Base-by-base conservation (phyloP, 92 coral and sea anemone genomes). In the Montipora capitata region DNA sequence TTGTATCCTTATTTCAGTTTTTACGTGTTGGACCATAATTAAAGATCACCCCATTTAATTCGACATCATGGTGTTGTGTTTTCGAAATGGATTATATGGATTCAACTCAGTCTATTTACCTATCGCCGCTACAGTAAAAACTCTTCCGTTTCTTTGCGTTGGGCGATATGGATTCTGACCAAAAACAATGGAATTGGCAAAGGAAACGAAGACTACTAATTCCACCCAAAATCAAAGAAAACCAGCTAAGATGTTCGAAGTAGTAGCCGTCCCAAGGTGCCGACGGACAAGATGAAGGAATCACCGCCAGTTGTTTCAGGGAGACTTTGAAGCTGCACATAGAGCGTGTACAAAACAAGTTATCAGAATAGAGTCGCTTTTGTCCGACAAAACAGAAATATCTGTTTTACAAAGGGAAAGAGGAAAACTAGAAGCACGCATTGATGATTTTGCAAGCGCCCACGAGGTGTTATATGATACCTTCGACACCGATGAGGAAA, bases 251-350 rank as follows among this genome's bases (percentile, higher is more conserved):
- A 43, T n/a, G 51, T 39, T 43, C 77, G 77, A 40, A 17, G 11
- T 56, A 72, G 77, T 17, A 49, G 16, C 42, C 77, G 51, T 10
- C 77, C 10, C 6, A 72, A 39, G 40, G 77, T 43, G n/a, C 77
- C 77, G 56, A 72, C 77, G 54, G 77, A 43, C 18, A 72, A 39
- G 77, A 72, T 72, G 77, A 72, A 72, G 42, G 51, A 72, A 41
- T 12, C 77, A 18, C 49, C 77, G 77, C 77, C 54, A 72, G 20
- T 10, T 40, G 77, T n/a, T 72, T 40, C 52, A 72, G 18, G 38
- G 8, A 49, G 77, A 72, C 59, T 72, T 39, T n/a, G 54, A 5
- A 2, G 54, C 77, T n/a, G 77, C 51, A 17, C 17, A 72, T 12
- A 27, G 59, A 49, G 51, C 77, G 20, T 72, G 77, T 14, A 49